Percentiles rank a stretch among this genome's conserved stretches.
Conservation (phyloP, 2,113 vertebrate species). For the Dicrurus megarhynchus region DNA sequence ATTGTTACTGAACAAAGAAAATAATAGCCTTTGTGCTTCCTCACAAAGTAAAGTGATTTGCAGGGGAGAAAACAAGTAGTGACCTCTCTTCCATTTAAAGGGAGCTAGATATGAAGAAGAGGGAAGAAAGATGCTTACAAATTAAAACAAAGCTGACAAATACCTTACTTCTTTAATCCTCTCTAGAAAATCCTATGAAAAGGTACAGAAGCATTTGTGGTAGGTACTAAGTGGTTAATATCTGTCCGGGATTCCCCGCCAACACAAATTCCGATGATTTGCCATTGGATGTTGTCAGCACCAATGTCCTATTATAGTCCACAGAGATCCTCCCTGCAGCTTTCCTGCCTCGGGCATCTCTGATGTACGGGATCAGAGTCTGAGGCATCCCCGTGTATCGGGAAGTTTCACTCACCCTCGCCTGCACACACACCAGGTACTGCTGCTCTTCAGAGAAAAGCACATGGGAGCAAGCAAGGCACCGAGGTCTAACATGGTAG, state of each 20-base stretch:
- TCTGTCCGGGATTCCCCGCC: conserved; percentile 9
- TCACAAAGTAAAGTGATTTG: background rate
- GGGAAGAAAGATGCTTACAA: background rate
- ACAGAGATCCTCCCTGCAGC: conserved; percentile 30
- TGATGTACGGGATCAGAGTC: background rate
- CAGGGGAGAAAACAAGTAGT: background rate
- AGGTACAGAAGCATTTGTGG: background rate
- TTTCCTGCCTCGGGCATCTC: conserved; percentile 12
- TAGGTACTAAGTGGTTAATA: background rate
- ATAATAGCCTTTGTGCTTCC: background rate
- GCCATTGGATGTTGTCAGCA: conserved; percentile 35
- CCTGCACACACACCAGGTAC: background rate
- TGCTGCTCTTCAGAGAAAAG: background rate
- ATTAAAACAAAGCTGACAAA: background rate
- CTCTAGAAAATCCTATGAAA: background rate
- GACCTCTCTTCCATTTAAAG: background rate
- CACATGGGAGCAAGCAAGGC: background rate
- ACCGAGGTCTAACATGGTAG: background rate
- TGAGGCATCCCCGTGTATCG: background rate
- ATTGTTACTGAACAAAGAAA: background rate
- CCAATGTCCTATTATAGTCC: conserved; percentile 13
- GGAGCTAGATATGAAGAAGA: background rate
- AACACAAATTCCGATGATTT: conserved; percentile 24
- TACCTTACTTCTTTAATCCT: background rate
- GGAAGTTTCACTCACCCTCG: background rate